phyloP scores from a whole-genome alignment of 2,797 vertebrate genomes.

The Gorsachius magnificus region DNA sequence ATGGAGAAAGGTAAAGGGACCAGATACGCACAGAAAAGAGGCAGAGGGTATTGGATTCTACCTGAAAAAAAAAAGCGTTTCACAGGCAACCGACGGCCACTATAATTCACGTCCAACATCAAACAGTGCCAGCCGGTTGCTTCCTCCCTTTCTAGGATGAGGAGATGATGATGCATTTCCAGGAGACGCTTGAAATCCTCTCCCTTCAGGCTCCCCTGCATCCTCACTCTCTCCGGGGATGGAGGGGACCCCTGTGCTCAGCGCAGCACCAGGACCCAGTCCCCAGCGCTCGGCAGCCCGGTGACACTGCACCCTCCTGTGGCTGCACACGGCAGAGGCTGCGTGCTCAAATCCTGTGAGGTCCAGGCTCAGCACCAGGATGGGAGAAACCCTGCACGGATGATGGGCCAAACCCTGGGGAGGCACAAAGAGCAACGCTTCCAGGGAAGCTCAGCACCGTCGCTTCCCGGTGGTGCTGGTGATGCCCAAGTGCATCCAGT shows the following conservation, averaged over 20 bases:
- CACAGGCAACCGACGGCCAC: accelerated
- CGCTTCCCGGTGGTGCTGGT: accelerated
- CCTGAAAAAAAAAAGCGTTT: background rate
- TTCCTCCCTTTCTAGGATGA: background rate
- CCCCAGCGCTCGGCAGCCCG: background rate
- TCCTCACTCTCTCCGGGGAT: background rate
- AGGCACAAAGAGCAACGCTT: background rate
- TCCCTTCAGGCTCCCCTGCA: accelerated
- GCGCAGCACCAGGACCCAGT: background rate
- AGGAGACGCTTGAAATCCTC: background rate
- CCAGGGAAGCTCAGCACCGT: accelerated
- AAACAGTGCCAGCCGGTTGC: background rate
- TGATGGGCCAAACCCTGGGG: background rate
- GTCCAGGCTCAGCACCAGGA: background rate
- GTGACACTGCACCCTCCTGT: slow-evolving; percentile 21
- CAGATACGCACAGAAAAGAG: background rate
- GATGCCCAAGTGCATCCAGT: accelerated
- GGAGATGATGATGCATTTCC: background rate
- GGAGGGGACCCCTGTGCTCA: background rate
- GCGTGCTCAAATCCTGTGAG: accelerated
- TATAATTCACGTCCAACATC: background rate
- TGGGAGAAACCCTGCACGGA: background rate
- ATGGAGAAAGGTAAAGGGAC: background rate
- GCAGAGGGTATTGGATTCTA: background rate
- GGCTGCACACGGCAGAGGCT: background rate